Percentiles rank a stretch among this genome's conserved stretches.
Evolutionary conservation across 1,140 invertebrate species (phyloP).

Genomic region (Telenomus remus): DNA sequence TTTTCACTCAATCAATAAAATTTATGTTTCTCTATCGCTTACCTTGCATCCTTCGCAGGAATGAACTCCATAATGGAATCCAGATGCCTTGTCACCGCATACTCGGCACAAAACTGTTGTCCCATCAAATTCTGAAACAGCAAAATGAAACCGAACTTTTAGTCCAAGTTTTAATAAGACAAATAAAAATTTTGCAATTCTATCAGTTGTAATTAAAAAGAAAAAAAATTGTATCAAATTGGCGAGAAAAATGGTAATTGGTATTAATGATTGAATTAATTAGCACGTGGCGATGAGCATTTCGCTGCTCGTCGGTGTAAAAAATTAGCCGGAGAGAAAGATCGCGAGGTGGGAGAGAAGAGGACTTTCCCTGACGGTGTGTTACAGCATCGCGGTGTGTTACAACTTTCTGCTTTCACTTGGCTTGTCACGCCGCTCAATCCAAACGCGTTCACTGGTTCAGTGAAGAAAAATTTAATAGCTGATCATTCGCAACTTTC

Average conservation of each 20-base stretch:
- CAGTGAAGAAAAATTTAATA: conserved; percentile 42
- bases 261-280: not conserved
- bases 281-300: conserved; percentile 41
- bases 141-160: conserved; percentile 6
- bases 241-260: no score
- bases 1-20: conserved; percentile 14
- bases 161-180: not conserved
- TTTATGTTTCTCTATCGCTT: conserved; percentile 69
- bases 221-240: not conserved
- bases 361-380: conserved; percentile 71
- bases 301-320: conserved; percentile 31
- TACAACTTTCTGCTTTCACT: conserved; percentile 76
- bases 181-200: not conserved
- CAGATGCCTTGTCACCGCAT: conserved; percentile 99
- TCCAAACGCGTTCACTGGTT: conserved; percentile 41
- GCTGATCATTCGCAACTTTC: conserved; percentile 56
- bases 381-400: conserved; percentile 73
- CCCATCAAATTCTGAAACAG: conserved; percentile 97
- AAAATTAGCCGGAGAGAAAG: conserved; percentile 57
- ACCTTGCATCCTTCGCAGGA: conserved; percentile 99
- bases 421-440: conserved; percentile 61
- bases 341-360: conserved; percentile 63
- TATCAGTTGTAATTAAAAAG: not conserved
- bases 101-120: conserved; percentile 98
- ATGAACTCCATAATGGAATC: conserved; percentile 99